Base-by-base conservation (phyloP, 1,140 invertebrate genomes). In the Drosophila arawakana region DNA sequence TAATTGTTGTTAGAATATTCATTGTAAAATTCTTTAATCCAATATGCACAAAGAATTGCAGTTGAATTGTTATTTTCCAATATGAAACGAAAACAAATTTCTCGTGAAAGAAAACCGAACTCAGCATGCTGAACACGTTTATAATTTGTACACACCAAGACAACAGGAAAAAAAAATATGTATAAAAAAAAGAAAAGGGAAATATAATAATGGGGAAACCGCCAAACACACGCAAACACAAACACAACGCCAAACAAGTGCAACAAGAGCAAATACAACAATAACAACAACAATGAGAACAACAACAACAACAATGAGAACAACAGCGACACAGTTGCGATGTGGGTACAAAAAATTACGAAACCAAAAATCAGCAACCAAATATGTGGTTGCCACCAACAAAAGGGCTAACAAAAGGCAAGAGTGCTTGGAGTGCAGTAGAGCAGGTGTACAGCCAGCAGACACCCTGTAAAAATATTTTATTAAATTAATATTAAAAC, bases 361-460 rank as follows among this genome's bases (percentile, higher is more conserved):
- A 91, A 91, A 90, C 88, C 88, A 91, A 88, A 90, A 90, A 90
- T 90, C 88, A 90, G 80, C 88, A 90, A 90, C 88, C 88, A 88
- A 90, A 91, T 90, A 86, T 86, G 88, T 88, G 88, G 88, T 90
- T 81, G 80, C 70, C 81, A 78, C 77, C 84, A 84, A 88, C 84
- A 88, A 88, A 89, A 89, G 81, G 74, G 78, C 77, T 68, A 88
- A 88, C 80, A 88, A 69, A 90, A 82, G 52, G 70, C 46, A 55
- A 57, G 46, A 55, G 71, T n/a, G 41, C 52, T 30, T 30, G 6
- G 9, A 59, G 47, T 65, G 49, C 30, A 67, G n/a, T 18, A 18
- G 8, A 8, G 2, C n/a, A 11, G 6, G 39, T 30, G 47, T 8
- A 13, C 41, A 9, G 13, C 41, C 7, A 2, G 5, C 5, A 41